phyloP scores from a whole-genome alignment of 2,113 vertebrate genomes.

The Carassius auratus region DNA sequence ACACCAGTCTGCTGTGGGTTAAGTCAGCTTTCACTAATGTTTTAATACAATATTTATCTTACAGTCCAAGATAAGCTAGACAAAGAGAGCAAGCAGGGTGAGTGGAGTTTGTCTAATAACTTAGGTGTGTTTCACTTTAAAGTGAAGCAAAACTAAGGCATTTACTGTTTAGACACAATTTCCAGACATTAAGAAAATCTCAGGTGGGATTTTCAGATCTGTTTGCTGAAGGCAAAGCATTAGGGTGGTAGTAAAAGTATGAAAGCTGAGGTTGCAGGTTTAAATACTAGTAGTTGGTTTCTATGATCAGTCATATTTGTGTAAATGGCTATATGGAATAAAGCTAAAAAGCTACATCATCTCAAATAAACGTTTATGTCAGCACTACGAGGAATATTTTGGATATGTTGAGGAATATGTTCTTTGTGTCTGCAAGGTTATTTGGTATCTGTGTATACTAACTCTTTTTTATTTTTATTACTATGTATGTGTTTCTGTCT shows the following conservation, averaged over 20 bases:
- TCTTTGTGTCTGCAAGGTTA: not conserved
- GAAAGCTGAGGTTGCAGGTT: not conserved
- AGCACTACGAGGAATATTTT: not conserved
- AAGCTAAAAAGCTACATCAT: not conserved
- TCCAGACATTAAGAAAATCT: not conserved
- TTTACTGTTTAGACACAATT: not conserved
- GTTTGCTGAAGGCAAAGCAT: not conserved
- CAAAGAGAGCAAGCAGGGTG: not conserved
- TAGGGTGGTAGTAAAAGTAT: not conserved
- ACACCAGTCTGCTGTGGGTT: not conserved
- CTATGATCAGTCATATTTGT: not conserved
- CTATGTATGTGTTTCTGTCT: not conserved
- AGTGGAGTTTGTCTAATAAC: not conserved
- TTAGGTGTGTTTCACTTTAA: not conserved
- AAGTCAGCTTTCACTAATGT: not conserved
- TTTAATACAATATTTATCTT: slow-evolving; percentile 3
- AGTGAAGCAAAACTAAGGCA: not conserved
- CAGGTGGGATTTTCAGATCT: not conserved
- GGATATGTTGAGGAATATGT: not conserved
- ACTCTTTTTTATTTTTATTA: not conserved
- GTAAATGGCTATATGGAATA: not conserved
- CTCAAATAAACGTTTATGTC: not conserved
- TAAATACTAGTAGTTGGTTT: not conserved
- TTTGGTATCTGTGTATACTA: not conserved
- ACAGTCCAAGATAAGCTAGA: not conserved